These are phyloP conservation scores for Wasmannia auropunctata DNA, from an alignment of 1,140 invertebrate genomes.

Conservation along the genomic window DNA sequence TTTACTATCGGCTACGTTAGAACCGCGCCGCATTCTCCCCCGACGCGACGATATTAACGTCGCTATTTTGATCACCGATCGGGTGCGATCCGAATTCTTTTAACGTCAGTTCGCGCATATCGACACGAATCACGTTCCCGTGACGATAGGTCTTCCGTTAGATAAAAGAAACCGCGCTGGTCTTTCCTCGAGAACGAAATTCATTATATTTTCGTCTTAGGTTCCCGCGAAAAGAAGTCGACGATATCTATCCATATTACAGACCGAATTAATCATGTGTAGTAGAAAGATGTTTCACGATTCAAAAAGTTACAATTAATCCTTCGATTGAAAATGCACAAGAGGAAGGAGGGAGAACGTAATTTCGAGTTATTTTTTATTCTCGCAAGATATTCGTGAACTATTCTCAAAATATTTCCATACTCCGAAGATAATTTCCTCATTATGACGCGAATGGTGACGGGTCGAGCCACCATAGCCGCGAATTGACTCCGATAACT, in stretches of 20 bases:
- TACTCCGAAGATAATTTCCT: background rate
- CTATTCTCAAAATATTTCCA: background rate
- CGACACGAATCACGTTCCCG: background rate
- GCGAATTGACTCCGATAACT: background rate
- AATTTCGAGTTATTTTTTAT: background rate
- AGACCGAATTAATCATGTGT: background rate
- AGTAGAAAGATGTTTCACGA: background rate
- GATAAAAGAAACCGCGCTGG: background rate
- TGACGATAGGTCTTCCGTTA: background rate
- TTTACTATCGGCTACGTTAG: slow-evolving; percentile 35
- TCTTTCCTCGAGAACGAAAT: background rate
- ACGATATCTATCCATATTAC: background rate
- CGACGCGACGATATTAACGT: slow-evolving; percentile 58
- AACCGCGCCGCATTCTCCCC: slow-evolving; percentile 24
- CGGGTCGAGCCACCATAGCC: background rate
- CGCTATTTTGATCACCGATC: slow-evolving; percentile 36
- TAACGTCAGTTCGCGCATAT: background rate
- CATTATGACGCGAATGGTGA: background rate
- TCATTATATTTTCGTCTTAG: background rate
- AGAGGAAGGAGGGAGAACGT: background rate
- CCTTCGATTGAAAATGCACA: background rate
- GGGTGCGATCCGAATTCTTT: slow-evolving; percentile 7
- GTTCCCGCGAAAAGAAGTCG: background rate
- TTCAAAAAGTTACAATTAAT: background rate
- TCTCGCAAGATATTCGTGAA: background rate